Conservation (phyloP, 2,888 invertebrate species). For the Loripinus fragilis region DNA sequence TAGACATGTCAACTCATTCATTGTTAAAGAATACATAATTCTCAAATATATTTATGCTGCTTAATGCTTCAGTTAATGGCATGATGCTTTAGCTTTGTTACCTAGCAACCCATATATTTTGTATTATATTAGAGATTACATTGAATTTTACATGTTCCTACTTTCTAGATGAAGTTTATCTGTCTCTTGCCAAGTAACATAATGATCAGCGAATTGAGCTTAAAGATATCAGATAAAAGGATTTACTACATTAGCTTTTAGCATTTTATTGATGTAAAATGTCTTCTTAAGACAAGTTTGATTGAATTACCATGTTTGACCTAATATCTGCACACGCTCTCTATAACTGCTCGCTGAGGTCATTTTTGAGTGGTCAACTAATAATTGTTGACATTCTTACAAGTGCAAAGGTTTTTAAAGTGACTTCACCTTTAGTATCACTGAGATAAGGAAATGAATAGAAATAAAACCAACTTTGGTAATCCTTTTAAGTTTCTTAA, state of each 20-base stretch:
- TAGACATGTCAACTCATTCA: no score
- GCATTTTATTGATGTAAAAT: not conserved
- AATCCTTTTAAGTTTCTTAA: no score
- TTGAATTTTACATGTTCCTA: slow-evolving; percentile 7
- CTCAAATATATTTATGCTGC: not conserved
- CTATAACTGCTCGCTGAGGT: no score
- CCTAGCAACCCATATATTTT: slow-evolving; percentile 7
- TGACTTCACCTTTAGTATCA: no score
- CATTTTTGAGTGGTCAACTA: no score
- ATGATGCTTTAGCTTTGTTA: slow-evolving; percentile 16
- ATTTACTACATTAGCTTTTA: not conserved
- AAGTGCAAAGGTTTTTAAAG: no score
- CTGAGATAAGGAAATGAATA: no score
- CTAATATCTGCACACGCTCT: no score
- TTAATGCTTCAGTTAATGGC: not conserved
- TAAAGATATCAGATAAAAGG: not conserved
- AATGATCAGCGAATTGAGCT: not conserved
- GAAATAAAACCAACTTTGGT: no score
- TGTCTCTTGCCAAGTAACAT: not conserved
- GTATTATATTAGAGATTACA: not conserved
- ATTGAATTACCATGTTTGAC: no score
- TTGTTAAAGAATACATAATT: no score
- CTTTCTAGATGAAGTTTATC: not conserved
- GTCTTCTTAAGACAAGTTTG: not conserved
- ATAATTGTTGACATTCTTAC: no score